Evolutionary conservation across 2,888 invertebrate genomes (phyloP), one percentile per base, ranked within the genome.

Genomic region (Ophraella communa): DNA sequence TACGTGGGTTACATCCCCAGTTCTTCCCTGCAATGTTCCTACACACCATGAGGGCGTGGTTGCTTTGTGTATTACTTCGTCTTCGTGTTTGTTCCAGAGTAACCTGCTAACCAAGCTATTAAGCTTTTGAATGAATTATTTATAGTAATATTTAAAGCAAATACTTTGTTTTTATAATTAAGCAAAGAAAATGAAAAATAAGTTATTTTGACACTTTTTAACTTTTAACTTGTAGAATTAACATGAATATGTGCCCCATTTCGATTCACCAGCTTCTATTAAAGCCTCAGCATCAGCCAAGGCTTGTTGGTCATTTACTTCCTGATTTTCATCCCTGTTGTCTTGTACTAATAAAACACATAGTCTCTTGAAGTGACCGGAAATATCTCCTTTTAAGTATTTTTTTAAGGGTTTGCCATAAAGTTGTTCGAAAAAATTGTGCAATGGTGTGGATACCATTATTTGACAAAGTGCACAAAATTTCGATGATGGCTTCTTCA

Each of bases 331-430:
- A 79, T 95, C 94, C 53, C 97, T 89, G 79, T 94, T 95, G 64
- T 93, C 80, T 86, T 92, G 91, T 73, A 91, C 90, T 56, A 95
- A 84, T 0, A 96, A 95, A 20, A 97, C 92, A 74, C 96, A 89
- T 54, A 98, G 86, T 65, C 95, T 88, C 84, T 94, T 93, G 84
- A 98, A 98, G 82, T 95, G 93, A n/a, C 97, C 97, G 10, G 95
- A 95, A 5, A 96, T 96, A 81, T 98, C 98, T 55, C 92, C 93
- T 79, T 92, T 92, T 74, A 97, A 84, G 79, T 95, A 95, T 5
- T 89, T 89, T 79, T 96, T 96, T 69, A 97, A 83, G 64, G 88
- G 82, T 81, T 89, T 92, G 73, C 89, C 90, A 82, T 91, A 95
- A 78, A 94, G 77, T 81, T 89, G 89, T 79, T 93, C 91, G 80